Evolutionary conservation across 1,140 invertebrate genomes (phyloP).

Genomic region (Marisa cornuarietis): DNA sequence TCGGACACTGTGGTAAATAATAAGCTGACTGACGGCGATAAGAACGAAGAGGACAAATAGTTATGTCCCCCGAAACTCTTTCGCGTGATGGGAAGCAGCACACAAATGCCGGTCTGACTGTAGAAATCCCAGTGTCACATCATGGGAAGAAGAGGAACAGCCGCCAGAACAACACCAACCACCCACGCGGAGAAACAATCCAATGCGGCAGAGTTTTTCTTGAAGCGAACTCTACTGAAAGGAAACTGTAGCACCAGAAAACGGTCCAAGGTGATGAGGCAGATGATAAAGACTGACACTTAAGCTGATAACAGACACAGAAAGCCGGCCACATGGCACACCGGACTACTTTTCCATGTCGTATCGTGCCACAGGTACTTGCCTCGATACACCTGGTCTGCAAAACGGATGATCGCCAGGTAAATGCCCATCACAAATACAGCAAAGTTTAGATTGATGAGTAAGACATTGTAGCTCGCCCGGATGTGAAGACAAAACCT

Average conservation of each 20-base stretch:
- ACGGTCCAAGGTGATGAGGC: slow-evolving; percentile 46
- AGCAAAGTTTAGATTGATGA: slow-evolving; percentile 41
- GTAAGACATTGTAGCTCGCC: slow-evolving; percentile 24
- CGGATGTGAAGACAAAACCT: not conserved
- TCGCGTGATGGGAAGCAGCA: not conserved
- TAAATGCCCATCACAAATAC: slow-evolving; percentile 56
- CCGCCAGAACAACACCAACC: slow-evolving; percentile 20
- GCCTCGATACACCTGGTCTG: slow-evolving; percentile 40
- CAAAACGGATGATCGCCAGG: slow-evolving; percentile 41
- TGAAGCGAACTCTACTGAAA: slow-evolving; percentile 30
- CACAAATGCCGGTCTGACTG: slow-evolving; percentile 30
- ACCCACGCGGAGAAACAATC: slow-evolving; percentile 11
- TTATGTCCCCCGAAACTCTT: no score
- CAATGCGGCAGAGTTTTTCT: slow-evolving; percentile 11
- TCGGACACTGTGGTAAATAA: no score
- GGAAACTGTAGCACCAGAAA: slow-evolving; percentile 46
- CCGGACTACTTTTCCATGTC: slow-evolving; percentile 31
- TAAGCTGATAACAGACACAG: slow-evolving; percentile 42
- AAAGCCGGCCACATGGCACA: slow-evolving; percentile 48
- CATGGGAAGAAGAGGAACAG: slow-evolving; percentile 19
- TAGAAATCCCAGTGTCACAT: slow-evolving; percentile 30
- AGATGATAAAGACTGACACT: slow-evolving; percentile 39
- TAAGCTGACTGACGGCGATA: no score
- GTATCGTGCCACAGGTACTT: slow-evolving; percentile 38
- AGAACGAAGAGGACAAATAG: no score